Evolutionary conservation across 1,140 invertebrate species (phyloP).

Genomic region (Drosophila insularis): DNA sequence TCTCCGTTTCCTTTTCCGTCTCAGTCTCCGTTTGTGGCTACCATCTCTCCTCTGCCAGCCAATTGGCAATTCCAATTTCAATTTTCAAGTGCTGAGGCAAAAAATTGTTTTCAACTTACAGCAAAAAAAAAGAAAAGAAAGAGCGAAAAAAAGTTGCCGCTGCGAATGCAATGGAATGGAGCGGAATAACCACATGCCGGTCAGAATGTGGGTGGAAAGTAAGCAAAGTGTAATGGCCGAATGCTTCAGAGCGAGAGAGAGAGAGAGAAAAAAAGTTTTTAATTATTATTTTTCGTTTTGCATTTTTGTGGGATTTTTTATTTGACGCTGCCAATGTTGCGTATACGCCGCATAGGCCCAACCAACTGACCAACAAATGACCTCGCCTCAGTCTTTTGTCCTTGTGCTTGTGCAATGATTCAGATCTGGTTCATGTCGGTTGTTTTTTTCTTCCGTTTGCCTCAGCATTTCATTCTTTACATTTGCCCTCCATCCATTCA

Average conservation of each 20-base stretch:
- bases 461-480: background rate
- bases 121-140: background rate
- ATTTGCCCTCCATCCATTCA: background rate
- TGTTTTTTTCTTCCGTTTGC: background rate
- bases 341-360: slow-evolving; percentile 3
- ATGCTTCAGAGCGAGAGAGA: background rate
- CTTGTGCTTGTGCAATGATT: slow-evolving; percentile 10
- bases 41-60: background rate
- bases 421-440: background rate
- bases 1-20: background rate
- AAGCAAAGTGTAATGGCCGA: background rate
- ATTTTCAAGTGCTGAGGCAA: slow-evolving; percentile 4
- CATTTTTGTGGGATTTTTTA: background rate
- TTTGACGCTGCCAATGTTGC: background rate
- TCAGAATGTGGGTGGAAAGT: no score
- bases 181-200: background rate
- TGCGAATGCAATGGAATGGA: background rate
- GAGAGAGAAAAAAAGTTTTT: slow-evolving; percentile 2
- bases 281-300: slow-evolving; percentile 1
- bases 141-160: background rate
- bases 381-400: slow-evolving; percentile 5
- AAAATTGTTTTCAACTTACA: slow-evolving; percentile 7
- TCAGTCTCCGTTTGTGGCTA: no score
- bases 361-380: background rate
- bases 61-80: slow-evolving; percentile 8